A percentile compares a stretch with the other conserved stretches of the same genome.
Conservation (phyloP, 2,888 invertebrate genomes). For the Ametastegia equiseti region DNA sequence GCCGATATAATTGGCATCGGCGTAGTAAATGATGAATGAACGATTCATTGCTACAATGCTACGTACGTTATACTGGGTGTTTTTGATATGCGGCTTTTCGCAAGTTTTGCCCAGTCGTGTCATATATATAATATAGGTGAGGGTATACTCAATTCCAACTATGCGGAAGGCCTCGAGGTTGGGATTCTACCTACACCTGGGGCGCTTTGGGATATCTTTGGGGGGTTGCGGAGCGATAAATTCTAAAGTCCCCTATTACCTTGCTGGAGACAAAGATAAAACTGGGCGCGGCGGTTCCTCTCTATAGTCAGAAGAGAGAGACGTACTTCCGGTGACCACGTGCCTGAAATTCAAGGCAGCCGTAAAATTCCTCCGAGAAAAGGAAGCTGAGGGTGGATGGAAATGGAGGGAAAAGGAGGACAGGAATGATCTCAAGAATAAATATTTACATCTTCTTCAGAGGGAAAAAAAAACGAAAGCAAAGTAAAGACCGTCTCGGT, state of each 20-base stretch:
- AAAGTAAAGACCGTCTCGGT: too few relatives aligned
- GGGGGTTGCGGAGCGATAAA: slow-evolving; percentile 30
- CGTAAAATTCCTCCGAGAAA: not conserved
- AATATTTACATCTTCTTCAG: not conserved
- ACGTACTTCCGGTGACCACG: slow-evolving; percentile 35
- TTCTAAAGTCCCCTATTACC: slow-evolving; percentile 38
- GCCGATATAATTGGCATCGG: too few relatives aligned
- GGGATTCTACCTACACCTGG: slow-evolving; percentile 37
- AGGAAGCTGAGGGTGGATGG: not conserved
- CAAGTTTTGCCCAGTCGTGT: not conserved
- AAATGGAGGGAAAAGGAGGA: not conserved
- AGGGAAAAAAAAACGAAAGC: not conserved
- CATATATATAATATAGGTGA: not conserved
- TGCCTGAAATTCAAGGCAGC: slow-evolving; percentile 9
- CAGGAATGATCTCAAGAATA: not conserved
- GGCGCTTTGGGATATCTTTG: slow-evolving; percentile 40
- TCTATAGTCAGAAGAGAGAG: not conserved
- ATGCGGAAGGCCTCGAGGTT: slow-evolving; percentile 16
- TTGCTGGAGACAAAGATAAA: slow-evolving; percentile 32
- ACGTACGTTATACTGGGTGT: too few relatives aligned
- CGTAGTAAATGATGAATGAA: too few relatives aligned
- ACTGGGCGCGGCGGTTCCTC: not conserved
- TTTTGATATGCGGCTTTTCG: too few relatives aligned
- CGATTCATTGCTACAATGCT: too few relatives aligned
- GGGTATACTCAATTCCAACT: slow-evolving; percentile 33